A percentile compares a stretch with the other conserved stretches of the same genome.
These are phyloP conservation scores for Dorcus hopei DNA, from an alignment of 2,888 invertebrate genomes.

Conservation along the genomic window DNA sequence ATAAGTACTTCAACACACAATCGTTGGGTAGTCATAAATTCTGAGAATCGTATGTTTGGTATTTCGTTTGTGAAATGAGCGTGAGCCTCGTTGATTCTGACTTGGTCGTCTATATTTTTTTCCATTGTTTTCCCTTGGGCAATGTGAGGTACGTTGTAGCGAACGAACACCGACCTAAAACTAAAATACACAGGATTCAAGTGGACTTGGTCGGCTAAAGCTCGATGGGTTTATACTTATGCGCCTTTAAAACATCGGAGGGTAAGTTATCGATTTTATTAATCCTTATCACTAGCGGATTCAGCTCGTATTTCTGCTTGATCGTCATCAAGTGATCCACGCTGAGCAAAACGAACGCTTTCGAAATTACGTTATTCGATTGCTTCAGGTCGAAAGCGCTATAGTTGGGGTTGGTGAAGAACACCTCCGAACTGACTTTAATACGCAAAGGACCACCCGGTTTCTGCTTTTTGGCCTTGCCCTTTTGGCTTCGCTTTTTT, in stretches of 20 bases:
- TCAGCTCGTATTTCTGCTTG: constrained; percentile 22
- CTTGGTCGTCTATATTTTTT: constrained; percentile 17
- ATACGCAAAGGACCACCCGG: constrained; percentile 15
- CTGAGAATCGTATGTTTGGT: constrained; percentile 19
- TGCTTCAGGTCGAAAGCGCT: constrained; percentile 21
- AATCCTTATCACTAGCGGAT: constrained; percentile 28
- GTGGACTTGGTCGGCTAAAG: neutral
- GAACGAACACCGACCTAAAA: constrained; percentile 23
- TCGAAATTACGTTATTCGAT: constrained; percentile 5
- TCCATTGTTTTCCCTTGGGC: constrained; percentile 18
- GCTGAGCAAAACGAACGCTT: constrained; percentile 21
- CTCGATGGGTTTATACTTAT: constrained; percentile 18
- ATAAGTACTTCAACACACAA: constrained; percentile 23
- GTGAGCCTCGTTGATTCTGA: constrained; percentile 27
- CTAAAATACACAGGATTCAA: constrained; percentile 14
- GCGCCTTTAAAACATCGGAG: constrained; percentile 18
- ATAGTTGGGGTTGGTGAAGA: constrained; percentile 29
- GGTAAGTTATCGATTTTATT: constrained; percentile 28
- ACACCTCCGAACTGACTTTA: constrained; percentile 26
- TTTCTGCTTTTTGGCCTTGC: constrained; percentile 9
- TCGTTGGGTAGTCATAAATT: constrained; percentile 24
- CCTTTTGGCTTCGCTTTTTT: constrained; percentile 9
- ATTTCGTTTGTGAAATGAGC: constrained; percentile 24
- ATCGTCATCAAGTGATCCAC: constrained; percentile 24
- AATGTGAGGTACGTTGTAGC: constrained; percentile 23